Base-by-base conservation (phyloP, 2,113 vertebrate genomes). In the Brachypteracias leptosomus region DNA sequence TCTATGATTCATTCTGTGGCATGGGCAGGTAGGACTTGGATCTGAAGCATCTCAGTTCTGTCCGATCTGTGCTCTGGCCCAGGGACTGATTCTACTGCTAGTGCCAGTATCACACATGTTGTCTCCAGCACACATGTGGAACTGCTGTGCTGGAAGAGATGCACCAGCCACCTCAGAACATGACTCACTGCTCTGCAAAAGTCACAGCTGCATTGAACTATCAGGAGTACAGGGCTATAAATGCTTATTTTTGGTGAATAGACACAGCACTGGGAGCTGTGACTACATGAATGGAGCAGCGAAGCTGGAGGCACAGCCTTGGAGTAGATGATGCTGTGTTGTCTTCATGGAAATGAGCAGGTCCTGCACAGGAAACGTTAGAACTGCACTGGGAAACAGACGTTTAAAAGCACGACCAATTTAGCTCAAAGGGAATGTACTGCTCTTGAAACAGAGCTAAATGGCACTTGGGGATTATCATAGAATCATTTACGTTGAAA, bases 281-380 rank as follows among this genome's bases (percentile, higher is more conserved):
- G 47, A 40, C 4, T 2, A 20, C 38, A 5, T 3, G 57, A 36
- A 47, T 1, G 72, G 55, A 36, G 42, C 58, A 28, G 14, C 11
- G 29, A 13, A 40, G 54, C 40, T 7, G 17, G n/a, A 54, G 36
- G 58, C 52, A 40, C 5, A 1, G 79, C 6, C 54, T 3, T 0
- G 42, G 26, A 40, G 22, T 2, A 8, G 38, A 7, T 51, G 8
- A 5, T 1, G 7, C 3, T 4, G 55, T 1, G 49, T 2, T 15
- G 9, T 6, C 18, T 9, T 11, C 36, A 6, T 0, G 62, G 61
- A 14, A 35, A 21, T 0, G 17, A 35, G 62, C 51, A 26, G 54
- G 38, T 35, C 13, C 1, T 10, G 19, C 42, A 3, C 0, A 2
- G 51, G 65, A 3, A 38, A 22, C 6, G 4, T 2, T 42, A 33